These are phyloP conservation scores for Bombus pascuorum DNA, from an alignment of 1,140 invertebrate species.

Conservation along the genomic window DNA sequence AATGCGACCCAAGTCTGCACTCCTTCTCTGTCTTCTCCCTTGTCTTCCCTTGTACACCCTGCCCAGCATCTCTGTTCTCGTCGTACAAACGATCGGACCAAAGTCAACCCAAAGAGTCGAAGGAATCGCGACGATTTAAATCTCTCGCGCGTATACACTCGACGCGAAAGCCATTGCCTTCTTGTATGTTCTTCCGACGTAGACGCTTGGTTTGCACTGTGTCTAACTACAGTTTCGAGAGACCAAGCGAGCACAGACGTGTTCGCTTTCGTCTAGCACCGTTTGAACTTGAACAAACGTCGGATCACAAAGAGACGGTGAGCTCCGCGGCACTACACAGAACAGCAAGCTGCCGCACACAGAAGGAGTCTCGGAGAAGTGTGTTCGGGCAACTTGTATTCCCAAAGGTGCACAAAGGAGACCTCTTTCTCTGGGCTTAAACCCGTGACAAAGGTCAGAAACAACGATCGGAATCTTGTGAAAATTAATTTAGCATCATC, in stretches of 20 bases:
- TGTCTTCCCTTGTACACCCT: too few relatives aligned
- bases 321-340: background rate
- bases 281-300: constrained; percentile 48
- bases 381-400: constrained; percentile 15
- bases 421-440: background rate
- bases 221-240: background rate
- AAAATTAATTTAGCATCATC: constrained; percentile 50
- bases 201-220: background rate
- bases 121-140: constrained; percentile 48
- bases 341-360: background rate
- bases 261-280: background rate
- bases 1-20: background rate
- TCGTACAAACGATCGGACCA: constrained; percentile 20
- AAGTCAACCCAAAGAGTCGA: background rate
- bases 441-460: constrained; percentile 45
- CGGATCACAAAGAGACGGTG: constrained; percentile 38
- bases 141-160: constrained; percentile 21
- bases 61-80: background rate
- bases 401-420: constrained; percentile 25
- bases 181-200: background rate
- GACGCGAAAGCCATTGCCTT: background rate
- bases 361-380: constrained; percentile 14
- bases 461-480: constrained; percentile 47
- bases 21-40: background rate
- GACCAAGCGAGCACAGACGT: background rate